Evolutionary conservation across 2,113 vertebrate species (phyloP), one percentile per base, ranked within the genome.

Genomic region (Microcebus griseorufus): DNA sequence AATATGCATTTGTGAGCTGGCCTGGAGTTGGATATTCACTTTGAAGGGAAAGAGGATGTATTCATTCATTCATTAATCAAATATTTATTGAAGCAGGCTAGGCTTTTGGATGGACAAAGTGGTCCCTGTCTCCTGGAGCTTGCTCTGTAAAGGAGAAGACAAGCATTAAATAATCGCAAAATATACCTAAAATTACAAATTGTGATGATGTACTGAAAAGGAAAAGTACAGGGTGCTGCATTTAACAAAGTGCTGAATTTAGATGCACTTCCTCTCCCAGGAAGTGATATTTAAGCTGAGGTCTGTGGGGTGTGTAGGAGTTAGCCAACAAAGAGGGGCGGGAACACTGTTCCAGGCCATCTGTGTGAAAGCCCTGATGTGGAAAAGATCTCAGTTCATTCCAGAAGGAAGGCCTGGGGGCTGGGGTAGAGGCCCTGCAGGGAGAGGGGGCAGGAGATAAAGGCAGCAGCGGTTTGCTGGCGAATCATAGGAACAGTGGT

Each of bases 231-330:
- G 89, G 62, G 39, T 86, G 45, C 78, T 23, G 20, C 55, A 25
- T 22, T 27, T 81, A 34, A 39, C 51, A 60, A 81, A 65, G n/a
- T 2, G 1, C 90, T 70, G 78, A 83, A 45, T 94, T 91, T 86
- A 96, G 93, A 75, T 5, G 58, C 55, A 69, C 53, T 87, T 88
- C 70, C 75, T 79, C 58, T 93, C 86, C 53, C 2, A 62, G 3
- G 18, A 78, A 82, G 75, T 83, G 58, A 27, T 79, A 27, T 64
- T 93, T 75, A 60, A 82, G 76, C 75, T 22, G 53, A 87, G 79
- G 64, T 51, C 83, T 87, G 83, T 53, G 9, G 69, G 48, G 13
- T 76, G 39, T 51, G 96, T 48, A 42, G 90, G 94, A 85, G 88
- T 84, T 32, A 78, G 76, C 70, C 79, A 62, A 18, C 58, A n/a